Conservation (phyloP, 2,797 vertebrate genomes). For the Phoebastria nigripes region DNA sequence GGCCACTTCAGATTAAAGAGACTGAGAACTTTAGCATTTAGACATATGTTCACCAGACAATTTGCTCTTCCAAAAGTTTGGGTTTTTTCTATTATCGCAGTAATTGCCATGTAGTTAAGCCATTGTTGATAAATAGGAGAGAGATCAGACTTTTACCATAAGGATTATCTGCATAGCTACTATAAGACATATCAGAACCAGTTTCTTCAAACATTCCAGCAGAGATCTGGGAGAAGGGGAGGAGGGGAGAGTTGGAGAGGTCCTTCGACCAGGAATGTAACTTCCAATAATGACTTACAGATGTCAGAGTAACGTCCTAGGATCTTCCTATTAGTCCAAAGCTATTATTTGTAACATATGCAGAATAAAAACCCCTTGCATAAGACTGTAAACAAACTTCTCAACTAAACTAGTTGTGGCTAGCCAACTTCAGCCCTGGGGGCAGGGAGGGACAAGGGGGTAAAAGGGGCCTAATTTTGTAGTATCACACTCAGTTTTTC, state of each 20-base stretch:
- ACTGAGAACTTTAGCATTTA: not conserved
- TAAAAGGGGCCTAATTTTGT: not conserved
- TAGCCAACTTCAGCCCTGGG: not conserved
- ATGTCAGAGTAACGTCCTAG: slow-evolving; percentile 13
- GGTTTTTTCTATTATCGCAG: not conserved
- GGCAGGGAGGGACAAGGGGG: not conserved
- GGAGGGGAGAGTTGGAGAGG: not conserved
- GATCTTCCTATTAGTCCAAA: slow-evolving; percentile 26
- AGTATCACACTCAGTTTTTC: not conserved
- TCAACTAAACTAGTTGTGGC: not conserved
- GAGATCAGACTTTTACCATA: not conserved
- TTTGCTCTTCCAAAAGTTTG: not conserved
- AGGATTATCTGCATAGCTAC: not conserved
- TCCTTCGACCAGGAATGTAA: slow-evolving; percentile 4
- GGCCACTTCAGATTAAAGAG: not conserved
- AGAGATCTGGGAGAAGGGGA: not conserved
- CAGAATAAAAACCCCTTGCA: not conserved
- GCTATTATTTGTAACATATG: slow-evolving; percentile 33
- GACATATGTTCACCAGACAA: not conserved
- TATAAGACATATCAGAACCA: not conserved
- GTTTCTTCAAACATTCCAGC: not conserved
- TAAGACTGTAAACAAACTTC: slow-evolving; percentile 12
- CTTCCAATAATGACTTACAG: slow-evolving; percentile 39
- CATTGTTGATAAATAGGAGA: not conserved
- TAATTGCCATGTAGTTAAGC: not conserved